Base-by-base conservation (phyloP, 2,888 invertebrate genomes). In the Apomyelois bistriatella region DNA sequence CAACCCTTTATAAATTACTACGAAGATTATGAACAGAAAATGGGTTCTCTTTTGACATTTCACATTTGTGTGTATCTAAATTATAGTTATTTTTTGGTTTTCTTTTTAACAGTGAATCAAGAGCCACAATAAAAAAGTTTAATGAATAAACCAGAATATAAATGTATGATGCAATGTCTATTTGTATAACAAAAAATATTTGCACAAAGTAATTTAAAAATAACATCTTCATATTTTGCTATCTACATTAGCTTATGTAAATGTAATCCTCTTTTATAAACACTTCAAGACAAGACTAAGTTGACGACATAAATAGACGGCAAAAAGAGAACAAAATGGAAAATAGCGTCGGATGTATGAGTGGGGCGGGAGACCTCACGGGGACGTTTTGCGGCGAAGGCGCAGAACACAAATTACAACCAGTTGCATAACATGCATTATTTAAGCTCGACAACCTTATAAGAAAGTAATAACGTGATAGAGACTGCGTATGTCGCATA, bases 391-490 rank as follows among this genome's bases (percentile, higher is more conserved):
- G 65, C 68, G 65, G 64, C 61, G 65, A 71, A 64, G 65, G 16
- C 16, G 40, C 73, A 75, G 76, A 74, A 74, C 82, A 81, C 82
- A 85, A 85, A 85, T 84, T 84, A 79, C 82, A 76, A 76, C 81
- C 78, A 83, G 84, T 86, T 87, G 84, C 85, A 84, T 89, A 87
- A 87, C 85, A 83, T 85, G 82, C 86, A 86, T 87, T 88, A 85
- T 88, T 87, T 82, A 87, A 88, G 77, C 79, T 76, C 79, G 79
- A 80, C 82, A 82, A 80, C 86, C 86, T 85, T 87, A 84, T 86
- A 87, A 76, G 87, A 89, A 88, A 88, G 85, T 84, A 85, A 85
- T 86, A 87, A 83, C 80, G 82, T 86, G 80, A 85, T 86, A 84
- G 83, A 80, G 75, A 76, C 76, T 80, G 76, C 80, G 76, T 77